Evolutionary conservation across 2,113 vertebrate species (phyloP).

Genomic region (Elaphurus davidianus): DNA sequence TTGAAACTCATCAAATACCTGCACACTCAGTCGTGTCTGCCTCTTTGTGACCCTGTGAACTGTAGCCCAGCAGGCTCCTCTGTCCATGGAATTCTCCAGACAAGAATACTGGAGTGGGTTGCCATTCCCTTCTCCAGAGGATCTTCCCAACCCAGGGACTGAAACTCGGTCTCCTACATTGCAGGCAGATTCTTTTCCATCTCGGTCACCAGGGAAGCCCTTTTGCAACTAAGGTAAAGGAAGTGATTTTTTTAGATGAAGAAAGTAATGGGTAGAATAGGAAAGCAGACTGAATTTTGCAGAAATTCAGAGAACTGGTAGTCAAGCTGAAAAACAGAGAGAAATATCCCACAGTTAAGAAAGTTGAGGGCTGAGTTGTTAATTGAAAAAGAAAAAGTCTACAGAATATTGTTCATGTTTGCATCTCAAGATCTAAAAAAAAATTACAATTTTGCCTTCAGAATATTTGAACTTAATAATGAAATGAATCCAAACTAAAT

Average conservation of each 20-base stretch:
- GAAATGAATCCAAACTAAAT: neutral
- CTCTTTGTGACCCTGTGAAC: neutral
- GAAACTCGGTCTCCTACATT: neutral
- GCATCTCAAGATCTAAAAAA: neutral
- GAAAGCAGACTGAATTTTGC: neutral
- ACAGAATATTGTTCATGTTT: neutral
- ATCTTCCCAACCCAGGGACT: neutral
- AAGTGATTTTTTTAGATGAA: neutral
- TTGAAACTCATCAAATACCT: neutral
- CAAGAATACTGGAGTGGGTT: neutral
- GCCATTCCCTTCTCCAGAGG: neutral
- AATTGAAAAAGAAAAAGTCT: neutral
- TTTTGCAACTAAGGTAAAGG: neutral
- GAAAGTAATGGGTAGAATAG: neutral
- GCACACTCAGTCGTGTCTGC: neutral
- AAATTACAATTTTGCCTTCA: neutral
- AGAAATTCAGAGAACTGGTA: neutral
- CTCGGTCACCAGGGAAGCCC: fast-evolving
- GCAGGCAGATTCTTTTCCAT: neutral
- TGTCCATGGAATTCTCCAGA: neutral
- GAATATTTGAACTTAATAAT: neutral
- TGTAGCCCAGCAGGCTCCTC: neutral
- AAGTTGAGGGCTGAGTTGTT: neutral
- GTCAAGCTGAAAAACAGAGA: neutral
- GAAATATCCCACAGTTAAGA: neutral